Percentiles rank a stretch among this genome's conserved stretches.
Conservation (phyloP, 2,113 vertebrate genomes). For the Rhinogobius similis region DNA sequence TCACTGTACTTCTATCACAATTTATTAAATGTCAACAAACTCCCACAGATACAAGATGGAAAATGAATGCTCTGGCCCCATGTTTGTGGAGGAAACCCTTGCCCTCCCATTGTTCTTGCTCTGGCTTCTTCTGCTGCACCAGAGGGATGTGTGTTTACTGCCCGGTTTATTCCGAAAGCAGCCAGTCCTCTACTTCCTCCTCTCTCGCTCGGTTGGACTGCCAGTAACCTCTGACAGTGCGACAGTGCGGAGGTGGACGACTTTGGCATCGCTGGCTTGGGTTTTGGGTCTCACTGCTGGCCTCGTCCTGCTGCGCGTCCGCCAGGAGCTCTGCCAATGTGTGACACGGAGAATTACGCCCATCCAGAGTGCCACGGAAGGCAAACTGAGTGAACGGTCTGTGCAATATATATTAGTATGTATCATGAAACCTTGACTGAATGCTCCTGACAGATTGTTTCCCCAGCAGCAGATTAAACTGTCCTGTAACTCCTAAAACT, state of each 20-base stretch:
- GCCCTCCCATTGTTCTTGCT: background rate
- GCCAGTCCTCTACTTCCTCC: background rate
- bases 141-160: background rate
- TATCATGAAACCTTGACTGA: no score
- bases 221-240: slow-evolving; percentile 25
- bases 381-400: background rate
- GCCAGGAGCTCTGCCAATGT: background rate
- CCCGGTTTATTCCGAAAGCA: background rate
- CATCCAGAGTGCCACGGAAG: background rate
- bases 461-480: no score
- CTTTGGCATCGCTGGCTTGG: slow-evolving; percentile 21
- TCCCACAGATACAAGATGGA: background rate
- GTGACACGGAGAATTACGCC: slow-evolving; percentile 10
- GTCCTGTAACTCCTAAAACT: no score
- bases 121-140: background rate
- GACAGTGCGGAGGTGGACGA: slow-evolving; percentile 11
- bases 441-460: background rate
- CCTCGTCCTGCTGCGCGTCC: background rate
- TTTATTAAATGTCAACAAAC: background rate
- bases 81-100: background rate
- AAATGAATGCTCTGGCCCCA: background rate
- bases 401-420: background rate
- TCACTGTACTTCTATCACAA: no score
- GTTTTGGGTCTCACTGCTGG: slow-evolving; percentile 13
- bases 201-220: background rate